These are phyloP conservation scores for Paratrypauchen microcephalus DNA, from an alignment of 2,797 vertebrate genomes.

Conservation along the genomic window DNA sequence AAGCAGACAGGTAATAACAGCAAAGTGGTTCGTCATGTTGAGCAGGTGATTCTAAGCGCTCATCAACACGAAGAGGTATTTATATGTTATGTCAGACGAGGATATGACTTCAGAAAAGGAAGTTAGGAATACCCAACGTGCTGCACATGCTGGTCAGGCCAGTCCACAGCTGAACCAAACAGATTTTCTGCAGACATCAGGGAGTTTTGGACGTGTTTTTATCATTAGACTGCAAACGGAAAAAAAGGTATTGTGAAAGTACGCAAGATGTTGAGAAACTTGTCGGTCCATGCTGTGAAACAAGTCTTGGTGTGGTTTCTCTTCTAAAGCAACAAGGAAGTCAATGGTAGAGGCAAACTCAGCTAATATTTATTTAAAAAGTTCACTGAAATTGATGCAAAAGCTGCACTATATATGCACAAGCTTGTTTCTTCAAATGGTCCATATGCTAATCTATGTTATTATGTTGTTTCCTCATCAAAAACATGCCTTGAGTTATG, in stretches of 20 bases:
- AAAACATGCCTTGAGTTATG: too few relatives aligned
- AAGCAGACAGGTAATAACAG: conserved; percentile 23
- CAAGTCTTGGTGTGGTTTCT: conserved; percentile 15
- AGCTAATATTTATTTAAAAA: background rate
- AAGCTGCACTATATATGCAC: too few relatives aligned
- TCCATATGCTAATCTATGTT: too few relatives aligned
- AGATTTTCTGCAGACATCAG: conserved; percentile 22
- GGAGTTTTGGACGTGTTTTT: conserved; percentile 45
- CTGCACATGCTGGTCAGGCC: conserved; percentile 16
- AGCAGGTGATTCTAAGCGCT: background rate
- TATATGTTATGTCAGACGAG: conserved; percentile 18
- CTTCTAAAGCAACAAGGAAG: background rate
- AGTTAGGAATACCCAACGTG: conserved; percentile 60
- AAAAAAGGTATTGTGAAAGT: conserved; percentile 10
- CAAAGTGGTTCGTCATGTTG: conserved; percentile 32
- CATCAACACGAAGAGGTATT: conserved; percentile 10
- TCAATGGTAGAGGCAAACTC: background rate
- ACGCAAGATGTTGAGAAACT: background rate
- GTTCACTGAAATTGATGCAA: background rate
- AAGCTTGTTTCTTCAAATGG: too few relatives aligned
- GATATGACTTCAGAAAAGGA: conserved; percentile 55
- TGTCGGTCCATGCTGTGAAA: conserved; percentile 6
- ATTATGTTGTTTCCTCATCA: too few relatives aligned
- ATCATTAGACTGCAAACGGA: conserved; percentile 8
- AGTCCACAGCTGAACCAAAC: conserved; percentile 39